Evolutionary conservation across 1,140 invertebrate species (phyloP).

Genomic region (Lasioglossum albipes): DNA sequence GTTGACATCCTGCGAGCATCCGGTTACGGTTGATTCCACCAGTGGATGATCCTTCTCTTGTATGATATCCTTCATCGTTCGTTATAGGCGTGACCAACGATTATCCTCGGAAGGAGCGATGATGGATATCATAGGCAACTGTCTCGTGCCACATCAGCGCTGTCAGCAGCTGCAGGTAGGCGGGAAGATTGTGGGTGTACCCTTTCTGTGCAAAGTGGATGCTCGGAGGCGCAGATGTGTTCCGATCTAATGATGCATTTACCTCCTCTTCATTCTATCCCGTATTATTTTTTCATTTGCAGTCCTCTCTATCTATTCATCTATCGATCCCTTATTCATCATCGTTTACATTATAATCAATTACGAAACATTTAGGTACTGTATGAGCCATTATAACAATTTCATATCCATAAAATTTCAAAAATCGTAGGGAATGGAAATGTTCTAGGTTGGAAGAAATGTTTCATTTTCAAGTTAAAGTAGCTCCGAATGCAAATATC

Average conservation of each 20-base stretch:
- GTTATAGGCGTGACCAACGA: constrained; percentile 66
- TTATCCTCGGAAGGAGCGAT: constrained; percentile 68
- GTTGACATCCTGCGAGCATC: constrained; percentile 15
- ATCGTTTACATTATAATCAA: no score
- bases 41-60: constrained; percentile 21
- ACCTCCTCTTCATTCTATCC: no score
- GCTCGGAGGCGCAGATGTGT: constrained; percentile 27
- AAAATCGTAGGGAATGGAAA: no score
- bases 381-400: no score
- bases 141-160: constrained; percentile 65
- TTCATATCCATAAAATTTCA: no score
- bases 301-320: no score
- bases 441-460: no score
- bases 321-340: not conserved
- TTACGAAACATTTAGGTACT: no score
- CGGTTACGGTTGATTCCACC: constrained; percentile 4
- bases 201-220: constrained; percentile 33
- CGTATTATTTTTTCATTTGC: not conserved
- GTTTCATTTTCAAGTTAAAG: no score
- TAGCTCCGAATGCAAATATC: no score
- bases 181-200: constrained; percentile 57
- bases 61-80: constrained; percentile 50
- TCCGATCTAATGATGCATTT: constrained; percentile 16
- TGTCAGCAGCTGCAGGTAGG: constrained; percentile 64
- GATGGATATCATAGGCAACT: constrained; percentile 66